These are phyloP conservation scores for Porites evermanni DNA, from an alignment of 92 coral and sea anemone genomes.

Conservation along the genomic window DNA sequence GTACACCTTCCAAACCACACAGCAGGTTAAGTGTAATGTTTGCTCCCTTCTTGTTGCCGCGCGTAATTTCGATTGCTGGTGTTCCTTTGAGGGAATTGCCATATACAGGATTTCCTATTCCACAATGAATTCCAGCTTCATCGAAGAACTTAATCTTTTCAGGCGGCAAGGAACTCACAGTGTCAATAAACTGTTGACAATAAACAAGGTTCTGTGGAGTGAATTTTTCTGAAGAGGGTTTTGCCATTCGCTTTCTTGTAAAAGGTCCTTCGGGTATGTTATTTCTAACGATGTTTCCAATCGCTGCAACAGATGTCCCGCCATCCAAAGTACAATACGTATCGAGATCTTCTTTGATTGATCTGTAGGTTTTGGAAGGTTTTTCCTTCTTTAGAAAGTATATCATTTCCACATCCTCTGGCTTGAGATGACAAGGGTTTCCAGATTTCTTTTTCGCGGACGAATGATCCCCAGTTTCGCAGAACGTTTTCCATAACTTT, in stretches of 20 bases:
- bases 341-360: slow-evolving; percentile 55
- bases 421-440: slow-evolving; percentile 62
- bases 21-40: slow-evolving; percentile 58
- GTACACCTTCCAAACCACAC: slow-evolving; percentile 71
- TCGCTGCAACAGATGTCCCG: slow-evolving; percentile 61
- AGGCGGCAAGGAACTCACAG: slow-evolving; percentile 57
- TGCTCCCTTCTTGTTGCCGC: slow-evolving; percentile 48
- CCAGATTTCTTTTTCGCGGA: slow-evolving; percentile 56
- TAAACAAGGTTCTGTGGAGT: slow-evolving; percentile 42
- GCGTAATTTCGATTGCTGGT: slow-evolving; percentile 52
- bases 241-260: slow-evolving; percentile 61
- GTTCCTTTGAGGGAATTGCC: slow-evolving; percentile 64
- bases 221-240: slow-evolving; percentile 62
- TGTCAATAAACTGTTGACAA: slow-evolving; percentile 57
- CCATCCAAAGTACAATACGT: slow-evolving; percentile 46
- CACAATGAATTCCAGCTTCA: slow-evolving; percentile 69
- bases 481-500: slow-evolving; percentile 61
- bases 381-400: slow-evolving; percentile 62
- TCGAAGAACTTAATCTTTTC: slow-evolving; percentile 56
- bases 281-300: slow-evolving; percentile 53
- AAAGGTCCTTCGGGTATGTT: slow-evolving; percentile 59
- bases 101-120: slow-evolving; percentile 56
- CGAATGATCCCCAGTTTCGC: slow-evolving; percentile 49
- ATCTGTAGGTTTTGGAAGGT: slow-evolving; percentile 49
- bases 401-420: slow-evolving; percentile 63